A percentile compares a stretch with the other conserved stretches of the same genome.
These are phyloP conservation scores for Aptenodytes forsteri DNA, from an alignment of 2,113 vertebrate species.

Conservation along the genomic window DNA sequence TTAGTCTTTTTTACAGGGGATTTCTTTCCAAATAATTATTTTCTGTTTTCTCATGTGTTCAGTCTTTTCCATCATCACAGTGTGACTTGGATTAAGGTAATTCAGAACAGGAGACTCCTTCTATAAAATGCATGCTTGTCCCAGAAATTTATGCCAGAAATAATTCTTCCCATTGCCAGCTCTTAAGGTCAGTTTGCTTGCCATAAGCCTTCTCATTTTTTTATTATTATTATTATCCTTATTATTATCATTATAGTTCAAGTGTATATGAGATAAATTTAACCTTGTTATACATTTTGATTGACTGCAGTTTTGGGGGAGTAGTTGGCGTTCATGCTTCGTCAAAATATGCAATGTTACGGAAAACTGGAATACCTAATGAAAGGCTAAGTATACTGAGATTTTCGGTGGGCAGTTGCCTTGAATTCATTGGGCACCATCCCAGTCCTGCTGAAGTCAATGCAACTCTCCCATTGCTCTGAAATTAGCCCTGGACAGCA, in stretches of 20 bases:
- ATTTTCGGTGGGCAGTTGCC: background rate
- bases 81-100: background rate
- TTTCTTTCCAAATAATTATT: background rate
- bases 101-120: background rate
- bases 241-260: background rate
- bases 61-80: background rate
- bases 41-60: background rate
- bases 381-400: background rate
- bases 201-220: background rate
- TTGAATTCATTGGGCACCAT: background rate
- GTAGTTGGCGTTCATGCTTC: background rate
- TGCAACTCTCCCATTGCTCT: background rate
- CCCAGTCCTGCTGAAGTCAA: background rate
- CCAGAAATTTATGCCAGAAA: background rate
- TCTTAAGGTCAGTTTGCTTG: background rate
- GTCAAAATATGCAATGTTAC: background rate
- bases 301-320: background rate
- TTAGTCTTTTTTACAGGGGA: background rate
- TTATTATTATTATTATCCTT: background rate
- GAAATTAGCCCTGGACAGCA: background rate
- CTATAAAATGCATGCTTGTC: background rate
- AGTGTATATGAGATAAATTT: background rate
- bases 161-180: background rate
- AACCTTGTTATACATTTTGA: background rate
- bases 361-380: background rate